phyloP scores from a whole-genome alignment of 2,113 vertebrate genomes.

The Lophotis ruficrista region DNA sequence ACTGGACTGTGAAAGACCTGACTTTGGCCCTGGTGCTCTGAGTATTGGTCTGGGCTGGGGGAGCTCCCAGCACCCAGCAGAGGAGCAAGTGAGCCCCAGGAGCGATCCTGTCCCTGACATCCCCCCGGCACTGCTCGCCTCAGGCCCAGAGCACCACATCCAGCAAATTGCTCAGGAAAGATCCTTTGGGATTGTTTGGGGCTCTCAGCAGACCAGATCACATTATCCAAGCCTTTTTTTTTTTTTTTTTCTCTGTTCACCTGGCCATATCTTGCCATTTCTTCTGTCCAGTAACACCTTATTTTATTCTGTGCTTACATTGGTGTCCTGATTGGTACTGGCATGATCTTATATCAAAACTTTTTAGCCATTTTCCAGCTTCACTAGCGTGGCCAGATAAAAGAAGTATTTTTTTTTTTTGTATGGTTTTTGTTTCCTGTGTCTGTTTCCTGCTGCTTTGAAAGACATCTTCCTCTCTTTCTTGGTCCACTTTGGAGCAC shows the following conservation, averaged over 20 bases:
- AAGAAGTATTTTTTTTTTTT: not conserved
- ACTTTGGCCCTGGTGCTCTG: not conserved
- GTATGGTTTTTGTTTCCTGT: not conserved
- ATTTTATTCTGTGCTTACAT: not conserved
- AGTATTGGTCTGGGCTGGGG: not conserved
- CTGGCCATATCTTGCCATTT: not conserved
- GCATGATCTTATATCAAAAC: not conserved
- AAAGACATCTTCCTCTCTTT: not conserved
- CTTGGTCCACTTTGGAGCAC: not conserved
- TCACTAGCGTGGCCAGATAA: not conserved
- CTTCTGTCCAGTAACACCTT: not conserved
- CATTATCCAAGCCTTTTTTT: not conserved
- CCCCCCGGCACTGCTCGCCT: not conserved
- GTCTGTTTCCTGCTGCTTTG: not conserved
- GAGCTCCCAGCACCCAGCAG: slow-evolving; percentile 1
- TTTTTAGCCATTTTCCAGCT: not conserved
- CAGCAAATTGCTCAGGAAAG: not conserved
- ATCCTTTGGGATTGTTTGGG: not conserved
- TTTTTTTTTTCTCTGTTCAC: not conserved
- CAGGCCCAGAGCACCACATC: not conserved
- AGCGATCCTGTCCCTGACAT: not conserved
- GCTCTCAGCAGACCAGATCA: not conserved
- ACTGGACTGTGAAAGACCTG: not conserved
- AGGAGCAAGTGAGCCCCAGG: slow-evolving; percentile 6
- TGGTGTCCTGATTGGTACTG: not conserved